These are phyloP conservation scores for Lemur catta DNA, from an alignment of 2,797 vertebrate species.

Conservation along the genomic window DNA sequence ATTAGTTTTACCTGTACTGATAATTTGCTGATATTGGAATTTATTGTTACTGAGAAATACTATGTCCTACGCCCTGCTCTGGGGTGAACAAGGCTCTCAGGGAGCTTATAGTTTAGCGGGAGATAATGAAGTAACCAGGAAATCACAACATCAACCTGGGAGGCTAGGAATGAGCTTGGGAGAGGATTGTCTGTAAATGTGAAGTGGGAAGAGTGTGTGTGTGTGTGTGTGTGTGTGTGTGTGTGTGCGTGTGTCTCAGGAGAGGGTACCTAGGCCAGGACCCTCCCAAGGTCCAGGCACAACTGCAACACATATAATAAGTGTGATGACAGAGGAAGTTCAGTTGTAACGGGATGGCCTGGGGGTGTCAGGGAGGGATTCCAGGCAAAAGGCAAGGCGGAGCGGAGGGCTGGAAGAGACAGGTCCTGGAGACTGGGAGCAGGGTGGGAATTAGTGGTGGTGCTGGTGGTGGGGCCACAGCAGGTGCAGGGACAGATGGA, in stretches of 20 bases:
- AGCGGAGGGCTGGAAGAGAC: neutral
- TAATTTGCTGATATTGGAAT: neutral
- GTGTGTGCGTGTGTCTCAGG: neutral
- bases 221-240: too few species aligned
- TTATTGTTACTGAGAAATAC: neutral
- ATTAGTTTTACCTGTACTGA: neutral
- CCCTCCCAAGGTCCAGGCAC: neutral
- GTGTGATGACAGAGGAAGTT: neutral
- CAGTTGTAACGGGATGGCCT: neutral
- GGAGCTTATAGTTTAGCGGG: neutral
- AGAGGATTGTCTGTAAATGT: neutral
- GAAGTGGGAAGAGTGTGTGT: neutral
- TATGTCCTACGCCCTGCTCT: neutral
- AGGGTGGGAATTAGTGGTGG: neutral
- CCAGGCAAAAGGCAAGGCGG: neutral
- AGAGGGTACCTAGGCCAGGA: neutral
- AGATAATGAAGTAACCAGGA: neutral
- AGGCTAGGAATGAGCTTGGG: neutral
- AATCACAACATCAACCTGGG: neutral
- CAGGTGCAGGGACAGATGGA: neutral
- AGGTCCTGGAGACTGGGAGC: neutral
- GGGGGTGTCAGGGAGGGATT: neutral
- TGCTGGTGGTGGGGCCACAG: neutral
- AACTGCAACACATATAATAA: neutral
- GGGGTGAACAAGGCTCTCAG: neutral